Conservation (phyloP, 2,113 vertebrate genomes). For the Entelurus aequoreus region DNA sequence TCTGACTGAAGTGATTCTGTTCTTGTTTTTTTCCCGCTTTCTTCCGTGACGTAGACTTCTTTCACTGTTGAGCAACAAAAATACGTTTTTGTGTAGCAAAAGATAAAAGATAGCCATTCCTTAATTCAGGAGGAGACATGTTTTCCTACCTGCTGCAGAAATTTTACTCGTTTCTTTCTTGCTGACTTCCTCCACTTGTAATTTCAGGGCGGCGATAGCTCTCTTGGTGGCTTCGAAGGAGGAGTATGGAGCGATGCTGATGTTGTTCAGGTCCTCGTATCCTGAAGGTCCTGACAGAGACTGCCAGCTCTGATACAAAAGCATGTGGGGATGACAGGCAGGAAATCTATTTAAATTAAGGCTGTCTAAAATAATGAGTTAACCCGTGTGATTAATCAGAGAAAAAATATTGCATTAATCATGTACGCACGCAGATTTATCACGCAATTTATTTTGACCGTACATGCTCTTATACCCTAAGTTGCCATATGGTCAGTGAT, state of each 20-base stretch:
- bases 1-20: conserved; percentile 32
- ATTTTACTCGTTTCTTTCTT: conserved; percentile 68
- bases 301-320: conserved; percentile 65
- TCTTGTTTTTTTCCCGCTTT: conserved; percentile 30
- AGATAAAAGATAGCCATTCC: background rate
- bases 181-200: conserved; percentile 69
- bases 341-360: background rate
- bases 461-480: no score
- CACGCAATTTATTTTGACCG: no score
- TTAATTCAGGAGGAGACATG: background rate
- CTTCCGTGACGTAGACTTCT: conserved; percentile 60
- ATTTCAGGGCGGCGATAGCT: conserved; percentile 64
- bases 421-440: no score
- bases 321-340: conserved; percentile 6
- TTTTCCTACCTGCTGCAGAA: conserved; percentile 57
- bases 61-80: conserved; percentile 43
- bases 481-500: no score
- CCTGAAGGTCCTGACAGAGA: conserved; percentile 71
- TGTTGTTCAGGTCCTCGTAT: conserved; percentile 71
- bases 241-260: conserved; percentile 60
- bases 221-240: conserved; percentile 71
- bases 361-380: no score
- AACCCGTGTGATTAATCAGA: no score
- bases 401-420: no score
- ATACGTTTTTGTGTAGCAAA: background rate